phyloP scores from a whole-genome alignment of 2,797 vertebrate genomes.

The Carcharodon carcharias region DNA sequence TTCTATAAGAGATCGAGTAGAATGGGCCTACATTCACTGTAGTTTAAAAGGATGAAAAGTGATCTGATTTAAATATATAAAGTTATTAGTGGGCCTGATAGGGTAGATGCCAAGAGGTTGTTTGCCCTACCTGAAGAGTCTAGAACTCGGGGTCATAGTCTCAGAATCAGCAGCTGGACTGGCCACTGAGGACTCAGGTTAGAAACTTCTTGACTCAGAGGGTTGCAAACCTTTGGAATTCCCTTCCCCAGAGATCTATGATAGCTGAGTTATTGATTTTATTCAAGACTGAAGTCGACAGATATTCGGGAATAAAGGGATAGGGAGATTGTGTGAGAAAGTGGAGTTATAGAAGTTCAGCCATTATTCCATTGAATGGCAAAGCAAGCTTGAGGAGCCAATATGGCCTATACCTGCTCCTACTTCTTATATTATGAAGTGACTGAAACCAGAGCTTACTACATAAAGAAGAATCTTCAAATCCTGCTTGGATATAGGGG shows the following conservation, averaged over 20 bases:
- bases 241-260: neutral
- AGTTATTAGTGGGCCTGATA: neutral
- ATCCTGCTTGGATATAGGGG: neutral
- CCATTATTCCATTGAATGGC: neutral
- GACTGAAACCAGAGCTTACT: neutral
- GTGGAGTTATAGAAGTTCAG: neutral
- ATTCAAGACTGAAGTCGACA: neutral
- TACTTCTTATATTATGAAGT: neutral
- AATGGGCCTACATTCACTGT: neutral
- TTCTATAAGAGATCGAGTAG: neutral
- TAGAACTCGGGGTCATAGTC: neutral
- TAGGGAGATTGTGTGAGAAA: neutral
- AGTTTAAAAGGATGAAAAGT: neutral
- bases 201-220: neutral
- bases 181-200: neutral
- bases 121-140: neutral
- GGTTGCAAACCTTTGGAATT: neutral
- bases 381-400: too few relatives aligned
- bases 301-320: neutral
- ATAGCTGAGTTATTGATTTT: neutral
- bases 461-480: neutral
- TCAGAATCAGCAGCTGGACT: neutral
- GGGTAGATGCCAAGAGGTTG: neutral
- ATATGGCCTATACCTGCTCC: too few relatives aligned
- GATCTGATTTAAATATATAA: neutral